Conservation (phyloP, 2,113 vertebrate species). For the Probosciger aterrimus region DNA sequence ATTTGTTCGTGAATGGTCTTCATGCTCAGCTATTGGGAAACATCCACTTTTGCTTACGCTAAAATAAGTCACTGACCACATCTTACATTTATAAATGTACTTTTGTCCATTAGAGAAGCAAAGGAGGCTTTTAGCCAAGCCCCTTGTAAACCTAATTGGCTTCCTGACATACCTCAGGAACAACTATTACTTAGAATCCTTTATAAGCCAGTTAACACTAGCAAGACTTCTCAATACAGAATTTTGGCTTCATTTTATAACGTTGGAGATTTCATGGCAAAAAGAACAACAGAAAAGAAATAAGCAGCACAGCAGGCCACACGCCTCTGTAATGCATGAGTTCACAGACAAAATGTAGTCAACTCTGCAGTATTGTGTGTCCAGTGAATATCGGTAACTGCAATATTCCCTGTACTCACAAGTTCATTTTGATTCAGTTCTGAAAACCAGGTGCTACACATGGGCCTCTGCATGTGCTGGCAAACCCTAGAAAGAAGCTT, state of each 20-base stretch:
- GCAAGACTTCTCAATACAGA: not conserved
- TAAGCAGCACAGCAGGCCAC: not conserved
- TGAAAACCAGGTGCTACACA: not conserved
- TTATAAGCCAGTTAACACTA: not conserved
- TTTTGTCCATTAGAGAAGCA: not conserved
- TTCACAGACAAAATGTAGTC: not conserved
- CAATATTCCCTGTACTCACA: not conserved
- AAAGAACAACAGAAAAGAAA: not conserved
- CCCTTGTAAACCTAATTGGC: not conserved
- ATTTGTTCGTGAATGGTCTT: not conserved
- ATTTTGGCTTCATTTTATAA: not conserved
- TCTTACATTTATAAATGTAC: not conserved
- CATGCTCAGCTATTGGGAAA: not conserved
- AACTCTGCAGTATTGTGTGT: not conserved
- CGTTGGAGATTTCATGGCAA: not conserved
- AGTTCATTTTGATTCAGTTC: not conserved
- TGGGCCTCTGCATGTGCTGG: not conserved
- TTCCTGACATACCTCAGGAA: not conserved
- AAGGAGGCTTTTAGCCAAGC: not conserved
- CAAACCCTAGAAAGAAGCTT: not conserved
- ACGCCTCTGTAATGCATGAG: not conserved
- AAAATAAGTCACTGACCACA: not conserved
- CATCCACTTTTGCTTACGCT: not conserved
- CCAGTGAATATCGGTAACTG: not conserved
- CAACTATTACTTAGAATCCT: not conserved